Evolutionary conservation across 2,113 vertebrate genomes (phyloP), one percentile per base, ranked within the genome.

Genomic region (Neofelis nebulosa): DNA sequence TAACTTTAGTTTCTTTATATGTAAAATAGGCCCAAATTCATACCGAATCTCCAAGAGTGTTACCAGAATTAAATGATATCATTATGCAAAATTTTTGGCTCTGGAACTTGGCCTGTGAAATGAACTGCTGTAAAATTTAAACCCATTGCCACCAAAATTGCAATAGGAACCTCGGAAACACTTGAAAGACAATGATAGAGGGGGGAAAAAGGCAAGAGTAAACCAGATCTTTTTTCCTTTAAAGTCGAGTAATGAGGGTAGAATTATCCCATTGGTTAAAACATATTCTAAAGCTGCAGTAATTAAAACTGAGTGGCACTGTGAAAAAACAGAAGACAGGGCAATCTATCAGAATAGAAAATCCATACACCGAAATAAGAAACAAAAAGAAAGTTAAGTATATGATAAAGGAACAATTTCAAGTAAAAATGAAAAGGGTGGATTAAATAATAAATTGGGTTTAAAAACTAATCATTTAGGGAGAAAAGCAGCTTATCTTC

Each of bases 231-330:
- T 57, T 73, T 61, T 61, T 66, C 45, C 38, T 57, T 85, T 81
- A 25, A 73, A 81, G 41, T 65, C 81, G 3, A 87, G 2, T 74
- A 29, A 87, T 48, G 23, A 91, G 8, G 4, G 4, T 14, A 7
- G 16, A 73, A 73, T 80, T 57, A 91, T 57, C 50, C 23, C 23
- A 78, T 52, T 31, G 61, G 18, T 63, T 89, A 84, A 83, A 91
- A 63, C 4, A 63, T 19, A 88, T 31, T 79, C 19, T 69, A 91
- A 94, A 94, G 14, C 29, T 69, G 71, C 0, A 83, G 15, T 71
- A 89, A 88, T 89, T 97, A 89, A 95, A 89, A 95, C 21, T 92
- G 50, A 63, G 36, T 57, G 57, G 52, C 27, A 41, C 15, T 57
- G 25, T 69, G 6, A 33, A 55, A 21, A 84, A 82, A 93, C 12